These are phyloP conservation scores for Ispidina picta DNA, from an alignment of 2,797 vertebrate genomes.

Conservation along the genomic window DNA sequence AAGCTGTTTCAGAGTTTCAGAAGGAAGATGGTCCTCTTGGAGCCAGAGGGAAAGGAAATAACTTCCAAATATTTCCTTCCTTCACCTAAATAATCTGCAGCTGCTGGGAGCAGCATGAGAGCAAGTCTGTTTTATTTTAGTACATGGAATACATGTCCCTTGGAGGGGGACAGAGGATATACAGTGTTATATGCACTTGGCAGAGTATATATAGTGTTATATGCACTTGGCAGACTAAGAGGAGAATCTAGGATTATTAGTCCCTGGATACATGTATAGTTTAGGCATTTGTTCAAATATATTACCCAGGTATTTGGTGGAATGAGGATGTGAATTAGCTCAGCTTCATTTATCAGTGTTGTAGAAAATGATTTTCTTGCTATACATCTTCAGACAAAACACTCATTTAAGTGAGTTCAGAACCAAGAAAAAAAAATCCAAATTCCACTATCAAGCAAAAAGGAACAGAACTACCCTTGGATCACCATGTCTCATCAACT, in stretches of 20 bases:
- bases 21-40: not conserved
- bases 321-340: not conserved
- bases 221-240: not conserved
- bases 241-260: not conserved
- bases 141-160: not conserved
- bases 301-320: not conserved
- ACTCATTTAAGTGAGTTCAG: not conserved
- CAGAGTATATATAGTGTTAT: not conserved
- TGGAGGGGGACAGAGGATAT: not conserved
- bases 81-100: not conserved
- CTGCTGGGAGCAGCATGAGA: not conserved
- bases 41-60: not conserved
- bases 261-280: not conserved
- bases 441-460: not conserved
- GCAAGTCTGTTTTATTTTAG: not conserved
- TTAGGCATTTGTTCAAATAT: not conserved
- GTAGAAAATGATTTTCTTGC: not conserved
- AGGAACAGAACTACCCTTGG: not conserved
- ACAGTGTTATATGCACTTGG: not conserved
- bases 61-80: not conserved
- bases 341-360: not conserved
- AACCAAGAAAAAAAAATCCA: not conserved
- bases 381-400: not conserved
- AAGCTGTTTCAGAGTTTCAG: not conserved
- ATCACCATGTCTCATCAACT: not conserved